These are phyloP conservation scores for Cladopsammia gracilis DNA, from an alignment of 64 coral and sea anemone species.

Conservation along the genomic window DNA sequence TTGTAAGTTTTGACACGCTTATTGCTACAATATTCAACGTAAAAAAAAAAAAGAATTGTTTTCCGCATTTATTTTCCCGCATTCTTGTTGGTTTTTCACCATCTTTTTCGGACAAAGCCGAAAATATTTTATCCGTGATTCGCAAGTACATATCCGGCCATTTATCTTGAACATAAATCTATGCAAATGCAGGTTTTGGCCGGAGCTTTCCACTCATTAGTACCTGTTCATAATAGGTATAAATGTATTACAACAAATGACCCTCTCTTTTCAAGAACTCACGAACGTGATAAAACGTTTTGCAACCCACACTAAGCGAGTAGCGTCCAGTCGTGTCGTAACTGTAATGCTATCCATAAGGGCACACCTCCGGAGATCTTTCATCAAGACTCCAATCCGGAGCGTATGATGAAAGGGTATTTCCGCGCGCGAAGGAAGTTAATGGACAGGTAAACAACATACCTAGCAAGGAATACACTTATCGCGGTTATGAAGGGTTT, in stretches of 20 bases:
- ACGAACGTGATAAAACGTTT: slow-evolving; percentile 1
- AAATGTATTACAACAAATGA: not conserved
- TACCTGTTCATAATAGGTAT: not conserved
- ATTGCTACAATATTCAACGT: no score
- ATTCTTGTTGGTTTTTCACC: no score
- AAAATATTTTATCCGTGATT: no score
- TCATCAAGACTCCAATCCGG: not conserved
- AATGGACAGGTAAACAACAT: not conserved
- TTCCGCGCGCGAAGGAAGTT: slow-evolving; percentile 12
- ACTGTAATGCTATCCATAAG: not conserved
- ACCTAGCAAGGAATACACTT: not conserved
- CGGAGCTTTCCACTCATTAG: no score
- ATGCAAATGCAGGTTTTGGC: not conserved
- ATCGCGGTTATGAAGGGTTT: not conserved
- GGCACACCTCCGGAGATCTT: slow-evolving; percentile 18
- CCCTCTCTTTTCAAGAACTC: not conserved
- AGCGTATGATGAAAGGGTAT: not conserved
- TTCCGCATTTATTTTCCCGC: no score
- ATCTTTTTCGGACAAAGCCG: no score
- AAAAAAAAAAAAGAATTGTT: no score
- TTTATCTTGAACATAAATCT: no score
- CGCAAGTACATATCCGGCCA: no score
- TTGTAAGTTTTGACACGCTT: no score
- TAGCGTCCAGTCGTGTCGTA: not conserved
- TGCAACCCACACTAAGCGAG: not conserved